These are phyloP conservation scores for Koerneria pararmatus DNA, from an alignment of 2,888 invertebrate species.

Conservation along the genomic window DNA sequence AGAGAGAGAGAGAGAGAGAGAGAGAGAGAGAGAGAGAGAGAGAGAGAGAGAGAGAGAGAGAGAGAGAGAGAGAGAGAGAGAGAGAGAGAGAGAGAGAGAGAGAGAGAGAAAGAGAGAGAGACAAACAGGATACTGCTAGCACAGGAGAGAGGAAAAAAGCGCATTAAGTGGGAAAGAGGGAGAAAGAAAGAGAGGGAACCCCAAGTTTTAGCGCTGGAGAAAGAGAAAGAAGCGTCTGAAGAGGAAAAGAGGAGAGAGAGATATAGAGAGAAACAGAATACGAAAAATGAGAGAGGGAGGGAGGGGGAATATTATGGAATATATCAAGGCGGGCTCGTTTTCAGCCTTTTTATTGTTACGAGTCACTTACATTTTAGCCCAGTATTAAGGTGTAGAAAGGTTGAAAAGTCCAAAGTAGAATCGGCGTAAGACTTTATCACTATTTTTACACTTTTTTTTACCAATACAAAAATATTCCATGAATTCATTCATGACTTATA, in stretches of 20 bases:
- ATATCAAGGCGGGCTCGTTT: background rate
- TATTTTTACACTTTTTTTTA: too few relatives aligned
- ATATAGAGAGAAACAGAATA: background rate
- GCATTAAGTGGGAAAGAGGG: background rate
- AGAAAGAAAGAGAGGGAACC: background rate
- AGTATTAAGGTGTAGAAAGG: too few relatives aligned
- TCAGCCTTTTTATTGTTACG: too few relatives aligned
- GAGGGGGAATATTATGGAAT: background rate
- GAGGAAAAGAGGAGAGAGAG: background rate
- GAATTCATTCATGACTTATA: too few relatives aligned
- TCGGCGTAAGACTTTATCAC: too few relatives aligned
- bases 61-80: background rate
- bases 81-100: conserved; percentile 10
- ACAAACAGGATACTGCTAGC: background rate
- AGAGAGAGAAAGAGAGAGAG: conserved; percentile 16
- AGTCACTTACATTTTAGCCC: too few relatives aligned
- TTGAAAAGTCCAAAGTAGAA: too few relatives aligned
- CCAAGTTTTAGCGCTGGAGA: background rate
- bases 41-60: background rate
- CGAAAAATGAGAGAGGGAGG: background rate
- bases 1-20: conserved; percentile 2
- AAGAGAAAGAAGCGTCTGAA: background rate
- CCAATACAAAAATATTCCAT: too few relatives aligned
- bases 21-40: conserved; percentile 2
- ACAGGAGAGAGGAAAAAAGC: background rate